Conservation (phyloP, 2,113 vertebrate genomes). For the Bettongia penicillata region DNA sequence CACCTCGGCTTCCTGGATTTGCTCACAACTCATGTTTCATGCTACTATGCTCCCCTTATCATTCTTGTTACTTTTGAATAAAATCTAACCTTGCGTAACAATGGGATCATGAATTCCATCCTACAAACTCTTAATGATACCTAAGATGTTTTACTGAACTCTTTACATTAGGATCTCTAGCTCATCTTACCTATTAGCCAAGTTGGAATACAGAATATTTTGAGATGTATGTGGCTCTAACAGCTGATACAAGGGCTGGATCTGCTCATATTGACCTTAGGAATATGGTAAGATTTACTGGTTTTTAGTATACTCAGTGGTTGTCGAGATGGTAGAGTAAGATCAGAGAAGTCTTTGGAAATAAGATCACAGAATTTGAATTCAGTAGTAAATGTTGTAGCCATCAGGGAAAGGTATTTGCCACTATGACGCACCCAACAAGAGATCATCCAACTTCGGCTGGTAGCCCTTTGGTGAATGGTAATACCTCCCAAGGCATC, state of each 20-base stretch:
- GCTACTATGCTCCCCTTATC: background rate
- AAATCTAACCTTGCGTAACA: background rate
- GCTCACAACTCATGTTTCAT: too few relatives aligned
- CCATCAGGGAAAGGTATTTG: background rate
- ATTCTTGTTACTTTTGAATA: background rate
- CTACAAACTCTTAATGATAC: background rate
- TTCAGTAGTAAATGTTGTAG: background rate
- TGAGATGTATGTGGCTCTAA: too few relatives aligned
- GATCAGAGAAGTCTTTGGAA: background rate
- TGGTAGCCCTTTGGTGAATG: background rate
- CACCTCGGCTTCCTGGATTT: too few relatives aligned
- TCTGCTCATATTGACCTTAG: background rate
- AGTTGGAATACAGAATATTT: background rate
- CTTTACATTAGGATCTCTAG: background rate
- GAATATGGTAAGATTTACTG: background rate
- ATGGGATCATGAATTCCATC: background rate
- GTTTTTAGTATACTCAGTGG: background rate
- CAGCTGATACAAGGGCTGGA: background rate
- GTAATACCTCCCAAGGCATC: background rate
- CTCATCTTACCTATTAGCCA: background rate
- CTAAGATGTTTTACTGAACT: background rate
- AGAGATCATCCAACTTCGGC: background rate
- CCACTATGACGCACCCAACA: too few relatives aligned
- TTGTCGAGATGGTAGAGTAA: background rate
- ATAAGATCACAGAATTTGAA: background rate